Evolutionary conservation across 2,888 invertebrate genomes (phyloP), one percentile per base, ranked within the genome.

Genomic region (Eupithecia exiguata): DNA sequence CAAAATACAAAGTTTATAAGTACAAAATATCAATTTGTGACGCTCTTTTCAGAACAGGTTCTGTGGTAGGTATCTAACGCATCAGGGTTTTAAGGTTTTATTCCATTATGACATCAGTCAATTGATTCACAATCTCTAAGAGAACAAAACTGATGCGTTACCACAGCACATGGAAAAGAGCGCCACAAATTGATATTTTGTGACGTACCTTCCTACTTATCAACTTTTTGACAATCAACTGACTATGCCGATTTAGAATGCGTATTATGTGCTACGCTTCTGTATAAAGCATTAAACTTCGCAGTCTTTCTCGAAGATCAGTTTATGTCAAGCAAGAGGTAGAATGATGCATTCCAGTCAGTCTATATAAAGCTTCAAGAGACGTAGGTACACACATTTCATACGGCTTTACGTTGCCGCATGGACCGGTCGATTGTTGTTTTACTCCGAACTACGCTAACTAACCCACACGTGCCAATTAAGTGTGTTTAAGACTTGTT

Each of bases 351-450:
- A 91, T 88, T 84, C 84, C 82, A 82, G 81, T 84, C 77, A 78
- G 78, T 84, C 83, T 92, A 93, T 93, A 92, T 91, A 93, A 91
- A 88, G 84, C 86, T 74, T 82, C 81, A 74, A 79, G 40, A 82
- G 78, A 77, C 81, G 83, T 86, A 66, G 62, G 66, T 66, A 77
- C 74, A 82, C 80, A 82, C 82, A 82, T 83, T 82, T 88, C 90
- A 91, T 89, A 91, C 86, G 77, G 84, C 75, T 79, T 76, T 80
- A 85, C 79, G 87, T 85, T 84, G 84, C 81, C 88, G 83, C 81
- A 83, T 82, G 81, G 80, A 84, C 85, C 66, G 70, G 68, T 70
- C 36, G 68, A 61, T 38, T 62, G 68, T 38, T 62, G 66, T 49
- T 40, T 68, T 72, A 70, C 68, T 72, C 69, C 65, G 62, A 71